Percentiles rank a stretch among this genome's conserved stretches.
phyloP scores from a whole-genome alignment of 1,140 invertebrate genomes.

The Drosophila sp. region DNA sequence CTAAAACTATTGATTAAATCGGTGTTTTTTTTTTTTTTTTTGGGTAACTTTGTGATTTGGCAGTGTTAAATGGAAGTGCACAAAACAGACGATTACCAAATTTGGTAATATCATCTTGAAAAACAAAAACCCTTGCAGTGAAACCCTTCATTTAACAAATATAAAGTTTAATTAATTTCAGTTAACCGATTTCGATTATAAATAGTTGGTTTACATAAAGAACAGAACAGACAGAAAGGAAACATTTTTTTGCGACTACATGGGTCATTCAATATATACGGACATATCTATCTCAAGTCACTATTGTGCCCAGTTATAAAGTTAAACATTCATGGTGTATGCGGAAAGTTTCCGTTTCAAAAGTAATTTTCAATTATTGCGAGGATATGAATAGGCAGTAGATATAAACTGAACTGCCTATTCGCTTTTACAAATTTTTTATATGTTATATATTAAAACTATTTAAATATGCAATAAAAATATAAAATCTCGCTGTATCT shows the following conservation, averaged over 20 bases:
- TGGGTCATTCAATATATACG: no score
- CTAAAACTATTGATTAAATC: not conserved
- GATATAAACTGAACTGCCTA: not conserved
- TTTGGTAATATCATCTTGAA: not conserved
- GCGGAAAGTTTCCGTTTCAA: no score
- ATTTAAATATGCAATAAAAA: constrained; percentile 39
- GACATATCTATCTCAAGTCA: no score
- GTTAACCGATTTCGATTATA: not conserved
- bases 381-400: not conserved
- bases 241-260: not conserved
- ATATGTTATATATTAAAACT: constrained; percentile 40
- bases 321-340: no score
- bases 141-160: not conserved
- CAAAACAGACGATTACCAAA: not conserved
- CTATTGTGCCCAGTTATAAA: no score
- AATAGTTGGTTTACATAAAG: no score
- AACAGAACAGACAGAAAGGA: not conserved
- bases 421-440: constrained; percentile 29
- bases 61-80: constrained; percentile 2
- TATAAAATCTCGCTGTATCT: constrained; percentile 47
- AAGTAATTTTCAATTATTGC: not conserved
- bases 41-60: not conserved
- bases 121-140: not conserved
- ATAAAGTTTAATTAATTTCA: no score
- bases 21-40: not conserved